Base-by-base conservation (phyloP, 1,140 invertebrate genomes). In the Lethocerus indicus region DNA sequence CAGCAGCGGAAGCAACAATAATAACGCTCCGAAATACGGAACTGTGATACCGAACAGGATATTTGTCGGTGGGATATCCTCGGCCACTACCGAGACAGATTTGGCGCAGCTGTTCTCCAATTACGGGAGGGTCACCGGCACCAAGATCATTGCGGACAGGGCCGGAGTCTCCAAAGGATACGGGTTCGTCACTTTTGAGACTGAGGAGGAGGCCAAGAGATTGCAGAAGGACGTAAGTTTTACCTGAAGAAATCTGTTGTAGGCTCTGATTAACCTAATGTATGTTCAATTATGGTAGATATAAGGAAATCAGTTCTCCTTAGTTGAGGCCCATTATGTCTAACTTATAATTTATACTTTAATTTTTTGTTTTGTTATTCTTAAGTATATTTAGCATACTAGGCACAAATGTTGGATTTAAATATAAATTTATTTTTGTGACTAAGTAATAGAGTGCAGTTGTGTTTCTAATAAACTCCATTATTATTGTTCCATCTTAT, bases 151-250 rank as follows among this genome's bases (percentile, higher is more conserved):
- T 57, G 79, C 82, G 57, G 91, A 95, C 65, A 70, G 89, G 57
- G 87, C 87, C 54, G 90, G 90, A 2, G 86, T 93, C 1, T 92
- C 90, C 29, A 93, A 93, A 70, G 91, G 91, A 40, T 93, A 91
- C 59, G 88, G 87, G 3, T 92, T 96, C 69, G 87, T 96, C 37
- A 96, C 92, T 14, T 96, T 94, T 69, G 89, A 88, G 68, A 85
- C 79, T 37, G 86, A 89, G 64, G 83, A 89, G 60, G 87, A 90
- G 67, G 87, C 87, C 1, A 82, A 83, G 61, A 72, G 79, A 62
- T 68, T 79, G 52, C 73, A 79, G 51, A 69, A 74, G 53, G 76
- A 79, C 63, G 74, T 74, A 59, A 62, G 63, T 40, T 27, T 28
- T 12, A 28, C 28, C 12, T 12, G 3, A n/a, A 21, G 39, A 32